Percentiles rank a stretch among this genome's conserved stretches.
Evolutionary conservation across 2,797 vertebrate species (phyloP).

Genomic region (Antrozous pallidus): DNA sequence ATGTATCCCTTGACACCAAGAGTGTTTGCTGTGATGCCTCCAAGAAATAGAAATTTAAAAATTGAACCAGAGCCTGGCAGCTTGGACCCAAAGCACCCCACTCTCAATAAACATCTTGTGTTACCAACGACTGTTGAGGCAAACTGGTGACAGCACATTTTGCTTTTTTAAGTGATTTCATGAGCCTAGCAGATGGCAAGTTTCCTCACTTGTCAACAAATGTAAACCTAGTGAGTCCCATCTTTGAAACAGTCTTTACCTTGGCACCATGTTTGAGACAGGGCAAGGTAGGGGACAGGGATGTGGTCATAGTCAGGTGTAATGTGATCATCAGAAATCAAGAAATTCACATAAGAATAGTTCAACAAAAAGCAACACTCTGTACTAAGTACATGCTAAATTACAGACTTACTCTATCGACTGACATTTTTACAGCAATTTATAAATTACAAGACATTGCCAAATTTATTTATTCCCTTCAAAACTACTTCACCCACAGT

Average conservation of each 20-base stretch:
- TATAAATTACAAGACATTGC: background rate
- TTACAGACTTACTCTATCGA: background rate
- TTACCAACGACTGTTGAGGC: background rate
- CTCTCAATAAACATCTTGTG: background rate
- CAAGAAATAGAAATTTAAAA: background rate
- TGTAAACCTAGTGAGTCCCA: background rate
- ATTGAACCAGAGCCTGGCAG: background rate
- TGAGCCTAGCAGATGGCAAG: background rate
- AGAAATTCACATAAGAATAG: background rate
- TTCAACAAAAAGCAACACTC: background rate
- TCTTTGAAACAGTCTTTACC: background rate
- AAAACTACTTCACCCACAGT: background rate
- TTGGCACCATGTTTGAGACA: background rate
- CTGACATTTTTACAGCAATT: background rate
- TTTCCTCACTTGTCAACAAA: background rate
- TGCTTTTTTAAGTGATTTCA: constrained; percentile 31
- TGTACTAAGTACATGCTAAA: background rate
- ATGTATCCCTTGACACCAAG: background rate
- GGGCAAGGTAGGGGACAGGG: too few species aligned
- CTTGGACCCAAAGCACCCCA: background rate
- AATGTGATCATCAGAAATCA: background rate
- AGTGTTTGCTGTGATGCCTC: background rate
- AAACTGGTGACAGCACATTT: background rate
- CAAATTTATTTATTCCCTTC: background rate
- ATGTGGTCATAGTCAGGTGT: background rate